Evolutionary conservation across 1,140 invertebrate genomes (phyloP), one percentile per base, ranked within the genome.

Genomic region (Drosophila azteca): DNA sequence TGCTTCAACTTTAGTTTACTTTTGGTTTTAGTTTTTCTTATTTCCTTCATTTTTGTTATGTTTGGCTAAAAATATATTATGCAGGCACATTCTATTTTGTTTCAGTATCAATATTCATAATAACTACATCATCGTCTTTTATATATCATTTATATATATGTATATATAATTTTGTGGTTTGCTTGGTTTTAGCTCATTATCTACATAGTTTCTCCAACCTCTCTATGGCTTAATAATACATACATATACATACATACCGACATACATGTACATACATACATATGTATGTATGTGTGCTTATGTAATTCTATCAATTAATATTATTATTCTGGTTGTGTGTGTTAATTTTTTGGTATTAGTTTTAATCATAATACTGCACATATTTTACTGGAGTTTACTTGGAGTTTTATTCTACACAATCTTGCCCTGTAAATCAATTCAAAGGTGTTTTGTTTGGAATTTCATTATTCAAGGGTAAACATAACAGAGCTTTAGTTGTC

Each of bases 71-170:
- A 90, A 89, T 89, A 90, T 89, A 87, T 90, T 89, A 90, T 79
- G 89, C 89, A 90, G 89, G 89, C 89, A 90, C 89, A 90, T 90
- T 90, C 89, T 90, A 90, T 90, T 90, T 90, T 90, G 89, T 90
- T 85, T 85, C 79, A 90, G 68, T 90, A 85, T 90, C 84, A 83
- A 87, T 90, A 90, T 72, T 83, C 68, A 74, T 90, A 78, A 79
- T 80, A 90, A 81, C 80, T 76, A 77, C 67, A 67, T 65, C 64
- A 65, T 64, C 67, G 67, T 61, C 73, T 64, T 50, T 57, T 60
- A 41, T 46, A 61, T 64, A 51, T 51, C 45, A 63, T 68, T 51
- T 74, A 77, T 64, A 55, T 64, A 79, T 58, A 59, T 58, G 11
- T 22, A 17, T 58, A 15, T 9, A 15, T 48, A 41, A 39, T 73